phyloP scores from a whole-genome alignment of 2,113 vertebrate genomes.

The Pelmatolapia mariae region DNA sequence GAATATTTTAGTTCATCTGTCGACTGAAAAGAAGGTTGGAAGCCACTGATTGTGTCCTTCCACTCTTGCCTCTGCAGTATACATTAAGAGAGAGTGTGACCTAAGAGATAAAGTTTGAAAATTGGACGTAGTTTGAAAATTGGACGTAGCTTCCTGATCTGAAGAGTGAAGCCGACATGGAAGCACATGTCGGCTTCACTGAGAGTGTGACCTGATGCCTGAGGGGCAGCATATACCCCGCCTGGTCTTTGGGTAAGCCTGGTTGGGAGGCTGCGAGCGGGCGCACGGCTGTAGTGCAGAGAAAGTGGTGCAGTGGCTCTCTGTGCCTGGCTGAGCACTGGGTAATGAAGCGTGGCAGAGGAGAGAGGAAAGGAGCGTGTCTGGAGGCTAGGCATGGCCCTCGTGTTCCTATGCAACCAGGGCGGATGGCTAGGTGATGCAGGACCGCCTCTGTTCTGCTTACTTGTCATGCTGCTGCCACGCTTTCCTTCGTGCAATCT shows the following conservation, averaged over 20 bases:
- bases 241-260: constrained; percentile 28
- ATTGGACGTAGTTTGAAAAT: too few relatives aligned
- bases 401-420: constrained; percentile 69
- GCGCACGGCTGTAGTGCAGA: constrained; percentile 46
- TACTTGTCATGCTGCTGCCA: constrained; percentile 59
- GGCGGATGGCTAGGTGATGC: constrained; percentile 64
- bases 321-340: constrained; percentile 70
- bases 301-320: constrained; percentile 66
- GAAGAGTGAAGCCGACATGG: too few relatives aligned
- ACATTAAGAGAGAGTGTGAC: constrained; percentile 48
- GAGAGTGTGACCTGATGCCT: constrained; percentile 53
- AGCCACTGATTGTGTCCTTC: background rate
- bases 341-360: constrained; percentile 72
- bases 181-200: too few relatives aligned
- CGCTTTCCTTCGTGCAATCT: constrained; percentile 20
- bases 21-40: background rate
- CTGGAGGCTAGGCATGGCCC: constrained; percentile 67
- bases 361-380: constrained; percentile 67
- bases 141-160: too few relatives aligned
- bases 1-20: background rate
- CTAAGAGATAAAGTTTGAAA: too few relatives aligned
- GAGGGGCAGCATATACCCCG: constrained; percentile 39
- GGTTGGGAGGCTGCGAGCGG: constrained; percentile 35
- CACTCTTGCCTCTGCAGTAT: background rate
- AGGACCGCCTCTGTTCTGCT: constrained; percentile 55